Percentiles rank a stretch among this genome's conserved stretches.
Conservation (phyloP, 2,113 vertebrate species). For the Microtus ochrogaster region DNA sequence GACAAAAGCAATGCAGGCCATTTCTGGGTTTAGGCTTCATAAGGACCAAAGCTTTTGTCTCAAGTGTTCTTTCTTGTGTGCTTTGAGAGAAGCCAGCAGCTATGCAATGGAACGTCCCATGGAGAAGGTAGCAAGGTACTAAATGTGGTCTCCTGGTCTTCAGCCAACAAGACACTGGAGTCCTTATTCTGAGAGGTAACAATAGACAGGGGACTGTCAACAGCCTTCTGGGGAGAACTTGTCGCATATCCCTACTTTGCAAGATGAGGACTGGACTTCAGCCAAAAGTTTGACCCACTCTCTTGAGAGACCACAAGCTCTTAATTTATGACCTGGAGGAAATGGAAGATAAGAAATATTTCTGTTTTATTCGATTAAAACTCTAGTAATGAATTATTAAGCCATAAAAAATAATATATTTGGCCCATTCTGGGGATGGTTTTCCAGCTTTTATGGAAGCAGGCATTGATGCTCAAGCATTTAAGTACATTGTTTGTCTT, state of each 20-base stretch:
- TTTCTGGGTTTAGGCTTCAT: not conserved
- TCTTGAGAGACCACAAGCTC: not conserved
- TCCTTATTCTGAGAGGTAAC: not conserved
- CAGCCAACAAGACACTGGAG: not conserved
- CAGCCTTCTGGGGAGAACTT: not conserved
- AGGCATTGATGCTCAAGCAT: not conserved
- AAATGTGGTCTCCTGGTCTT: not conserved
- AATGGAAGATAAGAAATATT: not conserved
- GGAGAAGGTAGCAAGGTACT: not conserved
- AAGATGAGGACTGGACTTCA: not conserved
- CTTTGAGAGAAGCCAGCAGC: not conserved
- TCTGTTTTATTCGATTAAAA: not conserved
- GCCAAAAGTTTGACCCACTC: not conserved
- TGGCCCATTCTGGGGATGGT: not conserved
- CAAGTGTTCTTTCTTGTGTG: not conserved
- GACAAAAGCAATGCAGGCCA: not conserved
- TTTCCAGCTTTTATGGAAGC: not conserved
- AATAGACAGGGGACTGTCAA: not conserved
- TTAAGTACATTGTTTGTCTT: not conserved
- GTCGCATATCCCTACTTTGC: not conserved
- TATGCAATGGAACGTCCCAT: not conserved
- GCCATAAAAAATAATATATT: not conserved
- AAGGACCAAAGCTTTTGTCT: not conserved
- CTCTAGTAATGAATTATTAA: not conserved
- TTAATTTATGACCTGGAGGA: not conserved